These are phyloP conservation scores for Dallia pectoralis DNA, from an alignment of 2,797 vertebrate genomes.

Conservation along the genomic window DNA sequence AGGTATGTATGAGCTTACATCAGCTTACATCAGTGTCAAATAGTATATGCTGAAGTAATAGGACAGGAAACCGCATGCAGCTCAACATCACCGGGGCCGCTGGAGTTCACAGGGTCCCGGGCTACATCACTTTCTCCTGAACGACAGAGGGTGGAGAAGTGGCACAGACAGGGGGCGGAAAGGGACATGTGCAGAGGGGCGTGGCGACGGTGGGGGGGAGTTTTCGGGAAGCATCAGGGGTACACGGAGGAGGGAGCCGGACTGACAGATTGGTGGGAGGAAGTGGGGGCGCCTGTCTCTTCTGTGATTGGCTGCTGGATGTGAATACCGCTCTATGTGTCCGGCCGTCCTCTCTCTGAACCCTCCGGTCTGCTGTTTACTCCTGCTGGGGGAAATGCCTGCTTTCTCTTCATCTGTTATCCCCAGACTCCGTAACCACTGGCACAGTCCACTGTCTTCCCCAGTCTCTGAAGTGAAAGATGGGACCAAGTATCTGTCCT, in stretches of 20 bases:
- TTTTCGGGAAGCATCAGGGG: constrained; percentile 60
- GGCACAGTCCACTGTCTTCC: constrained; percentile 37
- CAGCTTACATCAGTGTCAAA: background rate
- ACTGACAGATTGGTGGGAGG: constrained; percentile 62
- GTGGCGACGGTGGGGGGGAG: constrained; percentile 57
- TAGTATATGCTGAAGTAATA: background rate
- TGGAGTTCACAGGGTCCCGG: constrained; percentile 3
- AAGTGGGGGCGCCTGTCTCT: constrained; percentile 64
- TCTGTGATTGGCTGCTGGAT: constrained; percentile 26
- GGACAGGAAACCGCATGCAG: background rate
- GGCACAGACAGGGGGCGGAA: constrained; percentile 41
- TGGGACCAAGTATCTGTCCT: constrained; percentile 25
- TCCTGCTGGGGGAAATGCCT: constrained; percentile 11
- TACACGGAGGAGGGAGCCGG: constrained; percentile 46
- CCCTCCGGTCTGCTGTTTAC: constrained; percentile 14
- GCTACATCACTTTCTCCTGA: constrained; percentile 26
- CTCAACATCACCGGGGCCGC: background rate
- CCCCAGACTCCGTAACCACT: constrained; percentile 51
- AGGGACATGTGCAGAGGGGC: constrained; percentile 22
- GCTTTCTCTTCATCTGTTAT: constrained; percentile 30
- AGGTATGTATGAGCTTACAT: background rate
- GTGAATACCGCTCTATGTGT: constrained; percentile 10
- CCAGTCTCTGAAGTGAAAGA: constrained; percentile 14
- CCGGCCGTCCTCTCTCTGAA: background rate
- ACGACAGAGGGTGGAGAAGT: constrained; percentile 19